Conservation (phyloP, 2,113 vertebrate species). For the Otocyon megalotis region DNA sequence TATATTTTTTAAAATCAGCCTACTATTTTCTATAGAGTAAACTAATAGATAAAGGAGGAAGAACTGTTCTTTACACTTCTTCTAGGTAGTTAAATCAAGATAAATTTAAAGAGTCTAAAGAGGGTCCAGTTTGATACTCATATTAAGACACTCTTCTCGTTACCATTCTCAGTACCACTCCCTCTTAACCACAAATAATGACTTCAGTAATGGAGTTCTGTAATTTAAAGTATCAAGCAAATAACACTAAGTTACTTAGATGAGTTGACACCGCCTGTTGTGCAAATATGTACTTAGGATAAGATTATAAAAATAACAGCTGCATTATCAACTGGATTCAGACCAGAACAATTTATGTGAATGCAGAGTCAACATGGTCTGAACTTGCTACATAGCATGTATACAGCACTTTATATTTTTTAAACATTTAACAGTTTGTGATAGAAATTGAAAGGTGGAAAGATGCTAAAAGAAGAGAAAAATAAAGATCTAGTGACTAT, state of each 20-base stretch:
- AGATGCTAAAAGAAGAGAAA: constrained; percentile 53
- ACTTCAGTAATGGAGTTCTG: constrained; percentile 67
- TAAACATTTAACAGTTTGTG: constrained; percentile 50
- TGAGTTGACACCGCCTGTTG: constrained; percentile 67
- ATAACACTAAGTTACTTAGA: constrained; percentile 72
- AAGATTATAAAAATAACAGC: constrained; percentile 75
- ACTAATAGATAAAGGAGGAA: neutral
- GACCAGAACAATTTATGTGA: constrained; percentile 71
- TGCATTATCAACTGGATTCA: constrained; percentile 77
- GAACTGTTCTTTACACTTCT: neutral
- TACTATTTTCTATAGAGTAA: neutral
- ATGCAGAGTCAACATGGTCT: constrained; percentile 51
- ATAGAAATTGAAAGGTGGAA: constrained; percentile 53
- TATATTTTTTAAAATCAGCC: constrained; percentile 17
- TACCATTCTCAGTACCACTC: constrained; percentile 68
- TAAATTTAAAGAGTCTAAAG: constrained; percentile 53
- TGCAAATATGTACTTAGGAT: constrained; percentile 79
- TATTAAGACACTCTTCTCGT: constrained; percentile 63
- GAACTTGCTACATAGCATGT: constrained; percentile 33
- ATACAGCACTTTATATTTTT: constrained; percentile 31
- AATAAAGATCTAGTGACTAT: constrained; percentile 32
- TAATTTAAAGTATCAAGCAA: constrained; percentile 76
- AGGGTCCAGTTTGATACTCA: constrained; percentile 17
- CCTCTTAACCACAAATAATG: constrained; percentile 70
- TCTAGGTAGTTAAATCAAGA: constrained; percentile 46